Base-by-base conservation (phyloP, 1,140 invertebrate species). In the Drosophila ambigua region DNA sequence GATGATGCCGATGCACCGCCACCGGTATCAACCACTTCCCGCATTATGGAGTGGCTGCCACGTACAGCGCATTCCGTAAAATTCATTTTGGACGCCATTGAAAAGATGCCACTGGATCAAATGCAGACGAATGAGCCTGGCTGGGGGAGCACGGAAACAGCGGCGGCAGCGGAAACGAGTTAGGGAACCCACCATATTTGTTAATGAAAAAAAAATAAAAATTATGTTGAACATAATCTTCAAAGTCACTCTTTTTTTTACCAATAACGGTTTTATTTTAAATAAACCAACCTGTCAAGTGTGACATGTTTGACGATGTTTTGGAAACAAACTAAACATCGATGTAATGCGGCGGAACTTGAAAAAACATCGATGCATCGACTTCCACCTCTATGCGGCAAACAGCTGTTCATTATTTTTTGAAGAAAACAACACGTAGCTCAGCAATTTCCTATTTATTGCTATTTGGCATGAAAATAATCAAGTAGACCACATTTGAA, bases 51-150 rank as follows among this genome's bases (percentile, higher is more conserved):
- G 35, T 91, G 82, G 75, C 31, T 91, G 39, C 90, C 87, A 45
- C 58, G 79, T 16, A 78, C 89, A 24, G 68, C 78, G 26, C 89
- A 90, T 60, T 84, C 91, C 0, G 28, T 92, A 2, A 60, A 92
- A 66, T 92, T 91, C 9, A 91, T 92, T 15, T 46, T 92, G 23
- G 87, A 92, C 63, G 90, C 91, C 39, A 91, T 92, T 43, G 91
- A 92, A 59, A 90, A 90, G 67, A 55, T 92, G 31, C 91, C 91
- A 5, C 41, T 79, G 35, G 90, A 91, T 65, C 71, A 79, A 11
- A 66, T 72, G 5, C 54, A 68, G 5, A 71, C 41, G 20, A 43
- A 31, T 35, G 87, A 89, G 24, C 54, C 55, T 2, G 84, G 79
- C 15, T 83, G 83, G 50, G 74, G 35, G 24, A 53, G 35, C 31